Conservation (phyloP, 2,888 invertebrate genomes). For the Poecilus cupreus region DNA sequence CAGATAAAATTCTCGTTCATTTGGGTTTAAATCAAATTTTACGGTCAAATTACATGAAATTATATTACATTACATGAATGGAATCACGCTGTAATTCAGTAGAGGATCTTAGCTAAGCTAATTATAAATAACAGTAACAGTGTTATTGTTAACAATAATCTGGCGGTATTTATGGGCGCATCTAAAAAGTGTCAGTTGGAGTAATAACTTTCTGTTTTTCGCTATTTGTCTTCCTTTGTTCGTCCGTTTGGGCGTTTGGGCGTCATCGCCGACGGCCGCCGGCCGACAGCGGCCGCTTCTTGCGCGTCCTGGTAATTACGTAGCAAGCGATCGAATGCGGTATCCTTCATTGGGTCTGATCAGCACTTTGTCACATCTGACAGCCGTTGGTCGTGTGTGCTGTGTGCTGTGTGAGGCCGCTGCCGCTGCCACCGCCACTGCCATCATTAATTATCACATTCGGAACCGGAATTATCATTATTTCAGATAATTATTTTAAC, state of each 20-base stretch:
- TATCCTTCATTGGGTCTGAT: constrained; percentile 45
- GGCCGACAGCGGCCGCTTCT: constrained; percentile 29
- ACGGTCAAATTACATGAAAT: too few species aligned
- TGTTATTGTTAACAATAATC: not conserved
- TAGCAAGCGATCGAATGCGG: constrained; percentile 44
- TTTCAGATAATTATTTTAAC: not conserved
- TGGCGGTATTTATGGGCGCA: not conserved
- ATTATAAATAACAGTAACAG: not conserved
- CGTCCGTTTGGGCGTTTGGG: constrained; percentile 20
- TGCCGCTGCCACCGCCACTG: not conserved
- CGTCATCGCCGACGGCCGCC: constrained; percentile 15
- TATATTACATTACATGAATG: not conserved
- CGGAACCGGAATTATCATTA: not conserved
- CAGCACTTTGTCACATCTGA: constrained; percentile 53
- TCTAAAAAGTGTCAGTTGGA: constrained; percentile 19
- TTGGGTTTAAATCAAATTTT: not conserved
- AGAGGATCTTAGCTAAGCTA: not conserved
- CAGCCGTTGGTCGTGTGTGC: constrained; percentile 11
- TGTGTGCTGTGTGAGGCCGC: not conserved
- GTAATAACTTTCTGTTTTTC: constrained; percentile 27
- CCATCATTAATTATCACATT: constrained; percentile 22
- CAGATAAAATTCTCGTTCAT: not conserved
- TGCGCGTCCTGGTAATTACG: constrained; percentile 47
- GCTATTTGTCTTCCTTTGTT: constrained; percentile 44
- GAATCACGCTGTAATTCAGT: constrained; percentile 1